Conservation (phyloP, 2,888 invertebrate species). For the Unio pictorum region DNA sequence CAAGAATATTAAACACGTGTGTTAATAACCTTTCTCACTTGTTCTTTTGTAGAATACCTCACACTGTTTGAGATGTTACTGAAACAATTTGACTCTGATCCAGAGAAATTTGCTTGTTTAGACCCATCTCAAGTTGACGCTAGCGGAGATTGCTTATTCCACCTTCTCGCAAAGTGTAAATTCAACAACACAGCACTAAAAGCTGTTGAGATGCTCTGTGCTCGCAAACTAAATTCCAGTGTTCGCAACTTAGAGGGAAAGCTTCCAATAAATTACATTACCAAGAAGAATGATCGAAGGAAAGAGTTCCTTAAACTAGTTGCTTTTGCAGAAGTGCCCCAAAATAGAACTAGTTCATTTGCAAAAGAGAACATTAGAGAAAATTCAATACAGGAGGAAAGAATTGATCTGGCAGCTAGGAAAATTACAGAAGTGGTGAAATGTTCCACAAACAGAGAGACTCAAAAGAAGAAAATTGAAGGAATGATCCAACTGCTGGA, state of each 20-base stretch:
- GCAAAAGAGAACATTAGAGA: background rate
- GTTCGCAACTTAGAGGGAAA: conserved; percentile 45
- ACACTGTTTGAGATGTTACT: conserved; percentile 45
- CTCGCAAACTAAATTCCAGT: conserved; percentile 36
- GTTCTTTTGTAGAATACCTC: conserved; percentile 23
- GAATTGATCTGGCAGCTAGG: background rate
- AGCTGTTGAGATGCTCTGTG: conserved; percentile 39
- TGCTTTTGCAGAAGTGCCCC: conserved; percentile 4
- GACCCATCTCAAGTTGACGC: conserved; percentile 35
- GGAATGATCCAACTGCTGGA: conserved; percentile 34
- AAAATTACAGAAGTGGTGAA: conserved; percentile 14
- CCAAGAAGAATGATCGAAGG: conserved; percentile 45
- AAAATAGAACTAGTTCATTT: no score
- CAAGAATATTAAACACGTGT: background rate
- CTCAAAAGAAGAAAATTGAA: conserved; percentile 28
- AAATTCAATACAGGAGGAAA: conserved; percentile 10
- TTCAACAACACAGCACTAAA: conserved; percentile 32
- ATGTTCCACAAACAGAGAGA: conserved; percentile 19
- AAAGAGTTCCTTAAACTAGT: conserved; percentile 31
- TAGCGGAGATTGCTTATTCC: conserved; percentile 39
- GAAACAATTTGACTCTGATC: conserved; percentile 33
- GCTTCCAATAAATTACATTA: conserved; percentile 47
- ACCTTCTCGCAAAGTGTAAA: conserved; percentile 38
- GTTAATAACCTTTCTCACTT: conserved; percentile 2
- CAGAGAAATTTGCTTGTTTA: conserved; percentile 33